Evolutionary conservation across 2,797 vertebrate genomes (phyloP), one percentile per base, ranked within the genome.

Genomic region (Gymnocypris eckloni): DNA sequence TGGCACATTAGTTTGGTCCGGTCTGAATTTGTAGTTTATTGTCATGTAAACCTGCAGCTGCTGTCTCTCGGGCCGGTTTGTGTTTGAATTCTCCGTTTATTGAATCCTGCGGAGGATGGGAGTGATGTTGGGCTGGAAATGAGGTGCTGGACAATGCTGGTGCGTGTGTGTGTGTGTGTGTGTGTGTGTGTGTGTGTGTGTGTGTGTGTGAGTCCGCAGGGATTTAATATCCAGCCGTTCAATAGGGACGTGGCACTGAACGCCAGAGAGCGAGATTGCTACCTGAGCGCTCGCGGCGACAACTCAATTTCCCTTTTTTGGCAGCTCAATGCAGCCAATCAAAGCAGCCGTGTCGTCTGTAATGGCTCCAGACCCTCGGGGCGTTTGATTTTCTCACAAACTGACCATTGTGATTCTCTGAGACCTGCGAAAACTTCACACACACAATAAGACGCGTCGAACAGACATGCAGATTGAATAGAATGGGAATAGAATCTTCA

Each of bases 311-410:
- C 92, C 91, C 93, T 92, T 88, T n/a, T 94, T 93, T 89, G 92
- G 92, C 91, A 86, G 91, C 93, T 94, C 93, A 95, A 94, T 92
- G 90, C 81, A 91, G 92, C 94, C 93, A 95, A 95, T 96, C 95
- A 94, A 92, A 89, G 86, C 84, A 84, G 76, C 90, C 87, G 88
- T 93, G 93, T 93, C 93, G 91, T 93, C 87, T 93, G 92, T 93
- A 94, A 95, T 94, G 91, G 93, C 90, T 90, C 86, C 43, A 88
- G 83, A 91, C 93, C 94, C 93, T 91, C 48, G 66, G 93, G 92
- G 90, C 82, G 33, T 89, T 86, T 88, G 86, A 89, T 90, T 92
- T 86, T 86, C 83, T 87, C 64, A 77, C 89, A 92, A 88, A 89
- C 87, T 83, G 79, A 88, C 88, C 88, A 76, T 79, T 86, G 86